Base-by-base conservation (phyloP, 2,797 vertebrate species). In the Clarias fuscus region DNA sequence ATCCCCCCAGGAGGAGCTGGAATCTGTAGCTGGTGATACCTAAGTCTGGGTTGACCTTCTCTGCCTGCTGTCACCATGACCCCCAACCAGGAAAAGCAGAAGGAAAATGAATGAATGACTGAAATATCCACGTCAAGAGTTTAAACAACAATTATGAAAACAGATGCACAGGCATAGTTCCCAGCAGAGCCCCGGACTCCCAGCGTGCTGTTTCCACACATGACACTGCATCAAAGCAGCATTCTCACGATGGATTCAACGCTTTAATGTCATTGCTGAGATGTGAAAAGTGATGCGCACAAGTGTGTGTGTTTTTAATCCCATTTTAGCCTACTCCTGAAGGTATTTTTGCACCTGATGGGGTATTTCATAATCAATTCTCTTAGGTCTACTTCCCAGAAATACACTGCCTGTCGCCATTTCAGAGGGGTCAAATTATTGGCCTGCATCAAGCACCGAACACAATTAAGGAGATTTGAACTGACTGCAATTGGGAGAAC, bases 151-250 rank as follows among this genome's bases (percentile, higher is more conserved):
- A 30, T 67, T 53, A 67, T 48, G n/a, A 65, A 48, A 67, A 18
- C 61, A 81, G 22, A 81, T 81, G 61, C 62, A 53, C n/a, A 82
- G 37, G 48, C 62, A 53, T 65, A n/a, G 15, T 30, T 53, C 40
- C 40, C 40, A 67, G 62, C 79, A 67, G 62, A 53, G 79, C 15
- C 30, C 40, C 1, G 62, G 24, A 67, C 15, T 82, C 53, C 79
- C 79, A 67, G n/a, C 14, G 79, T 82, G 62, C n/a, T 67, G 79
- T n/a, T 82, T 82, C 24, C 30, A 81, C 30, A 81, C 14, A 81
- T 10, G 40, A 65, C 78, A 81, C 24, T 65, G 37, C 4, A 0
- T 13, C 62, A 20, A 59, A 43, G 59, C 61, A 53, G 22, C 24
- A 81, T 65, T n/a, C 22, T 22, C 43, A 33, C 1, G 13, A 56